Evolutionary conservation across 2,888 invertebrate genomes (phyloP).

Genomic region (Metallyticus violacea): DNA sequence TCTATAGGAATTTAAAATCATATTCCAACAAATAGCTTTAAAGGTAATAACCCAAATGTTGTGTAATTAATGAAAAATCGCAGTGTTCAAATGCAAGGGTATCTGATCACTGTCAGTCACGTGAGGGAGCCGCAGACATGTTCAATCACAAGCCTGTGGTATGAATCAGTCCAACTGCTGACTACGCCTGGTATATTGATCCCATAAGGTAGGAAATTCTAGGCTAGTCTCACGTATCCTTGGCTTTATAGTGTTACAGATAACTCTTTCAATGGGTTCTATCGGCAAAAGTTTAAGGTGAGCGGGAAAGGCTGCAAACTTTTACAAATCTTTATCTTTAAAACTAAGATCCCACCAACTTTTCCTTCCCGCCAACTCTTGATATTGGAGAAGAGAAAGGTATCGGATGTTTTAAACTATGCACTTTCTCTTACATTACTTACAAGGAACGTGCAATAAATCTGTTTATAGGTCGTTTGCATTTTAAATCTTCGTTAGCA

Average conservation of each 20-base stretch:
- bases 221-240: neutral
- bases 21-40: too few species aligned
- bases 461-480: neutral
- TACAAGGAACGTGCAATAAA: neutral
- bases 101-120: too few species aligned
- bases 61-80: too few species aligned
- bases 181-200: neutral
- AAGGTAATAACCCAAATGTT: too few species aligned
- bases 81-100: too few species aligned
- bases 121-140: too few species aligned
- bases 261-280: neutral
- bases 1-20: too few species aligned
- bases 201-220: neutral
- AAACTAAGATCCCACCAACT: neutral
- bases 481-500: neutral
- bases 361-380: neutral
- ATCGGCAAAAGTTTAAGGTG: neutral
- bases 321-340: neutral
- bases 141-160: too few species aligned
- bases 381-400: neutral
- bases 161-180: neutral
- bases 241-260: neutral
- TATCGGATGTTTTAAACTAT: neutral
- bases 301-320: neutral
- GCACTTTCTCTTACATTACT: neutral